Conservation (phyloP, 2,797 vertebrate genomes). For the Mus spretus region DNA sequence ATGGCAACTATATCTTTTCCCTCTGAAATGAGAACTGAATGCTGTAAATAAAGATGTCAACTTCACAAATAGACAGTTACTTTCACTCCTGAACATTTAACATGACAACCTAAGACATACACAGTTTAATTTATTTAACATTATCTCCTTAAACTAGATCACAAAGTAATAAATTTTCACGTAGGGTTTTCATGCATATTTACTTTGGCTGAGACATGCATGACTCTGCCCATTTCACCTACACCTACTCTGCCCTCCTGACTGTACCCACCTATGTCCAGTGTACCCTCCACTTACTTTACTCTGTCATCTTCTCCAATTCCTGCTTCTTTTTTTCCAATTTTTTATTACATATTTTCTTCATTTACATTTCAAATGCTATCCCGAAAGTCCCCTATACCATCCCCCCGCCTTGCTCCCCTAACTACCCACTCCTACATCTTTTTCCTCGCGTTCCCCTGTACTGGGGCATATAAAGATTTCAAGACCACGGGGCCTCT, state of each 20-base stretch:
- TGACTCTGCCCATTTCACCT: not conserved
- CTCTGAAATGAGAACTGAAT: slow-evolving; percentile 34
- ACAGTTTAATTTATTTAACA: not conserved
- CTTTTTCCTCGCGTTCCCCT: too few species aligned
- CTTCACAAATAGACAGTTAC: not conserved
- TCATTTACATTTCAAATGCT: too few species aligned
- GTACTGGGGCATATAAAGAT: too few species aligned
- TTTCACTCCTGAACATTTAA: not conserved
- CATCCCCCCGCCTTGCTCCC: too few species aligned
- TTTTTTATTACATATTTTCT: too few species aligned
- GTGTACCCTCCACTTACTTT: fast-evolving
- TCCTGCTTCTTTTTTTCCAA: not conserved
- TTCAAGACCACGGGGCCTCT: too few species aligned
- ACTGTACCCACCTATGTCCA: too few species aligned
- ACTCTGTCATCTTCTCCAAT: not conserved
- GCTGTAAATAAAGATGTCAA: not conserved
- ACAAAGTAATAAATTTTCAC: not conserved
- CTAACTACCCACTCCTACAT: too few species aligned
- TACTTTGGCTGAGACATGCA: not conserved
- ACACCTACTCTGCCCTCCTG: fast-evolving
- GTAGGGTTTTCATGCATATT: not conserved
- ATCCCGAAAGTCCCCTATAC: too few species aligned
- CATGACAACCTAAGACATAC: not conserved
- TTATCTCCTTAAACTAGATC: not conserved
- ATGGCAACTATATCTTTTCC: not conserved